A percentile compares a stretch with the other conserved stretches of the same genome.
Conservation (phyloP, 2,888 invertebrate species). For the Drosophila buzzatii region DNA sequence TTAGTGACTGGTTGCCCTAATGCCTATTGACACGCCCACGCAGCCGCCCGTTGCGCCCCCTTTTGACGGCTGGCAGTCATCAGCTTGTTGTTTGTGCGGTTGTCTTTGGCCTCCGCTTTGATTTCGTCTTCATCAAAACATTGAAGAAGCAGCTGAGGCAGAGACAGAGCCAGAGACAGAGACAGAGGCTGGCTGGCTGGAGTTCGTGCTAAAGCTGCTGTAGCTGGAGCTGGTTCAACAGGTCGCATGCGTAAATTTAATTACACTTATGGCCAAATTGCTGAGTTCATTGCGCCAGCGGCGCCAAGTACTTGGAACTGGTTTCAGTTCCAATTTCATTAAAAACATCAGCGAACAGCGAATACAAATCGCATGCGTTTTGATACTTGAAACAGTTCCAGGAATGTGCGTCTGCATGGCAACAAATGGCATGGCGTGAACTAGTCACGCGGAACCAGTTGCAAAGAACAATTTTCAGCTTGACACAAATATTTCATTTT, state of each 20-base stretch:
- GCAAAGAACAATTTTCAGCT: background rate
- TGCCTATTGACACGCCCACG: slow-evolving; percentile 39
- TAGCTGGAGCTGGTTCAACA: slow-evolving; percentile 21
- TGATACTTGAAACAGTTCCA: slow-evolving; percentile 28
- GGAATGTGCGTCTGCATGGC: background rate
- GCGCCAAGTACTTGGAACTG: slow-evolving; percentile 12
- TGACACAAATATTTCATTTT: background rate
- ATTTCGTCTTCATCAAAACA: slow-evolving; percentile 52
- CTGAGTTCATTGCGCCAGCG: slow-evolving; percentile 25
- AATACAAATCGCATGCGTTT: slow-evolving; percentile 15
- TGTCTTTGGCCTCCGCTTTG: slow-evolving; percentile 42
- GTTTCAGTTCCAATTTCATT: slow-evolving; percentile 50
- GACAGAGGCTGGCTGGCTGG: background rate
- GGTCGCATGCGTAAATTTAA: slow-evolving; percentile 63
- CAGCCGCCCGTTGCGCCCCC: background rate
- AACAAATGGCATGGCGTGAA: background rate
- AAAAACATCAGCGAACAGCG: slow-evolving; percentile 27
- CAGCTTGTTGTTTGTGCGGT: background rate
- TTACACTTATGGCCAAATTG: slow-evolving; percentile 65
- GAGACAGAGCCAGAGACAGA: background rate
- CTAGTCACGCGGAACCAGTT: background rate
- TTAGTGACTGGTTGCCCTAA: slow-evolving; percentile 36
- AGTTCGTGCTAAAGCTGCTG: background rate
- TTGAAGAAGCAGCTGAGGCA: background rate
- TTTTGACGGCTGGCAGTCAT: background rate